Percentiles rank a stretch among this genome's conserved stretches.
Conservation (phyloP, 2,888 invertebrate genomes). For the Leptopilina syphax region DNA sequence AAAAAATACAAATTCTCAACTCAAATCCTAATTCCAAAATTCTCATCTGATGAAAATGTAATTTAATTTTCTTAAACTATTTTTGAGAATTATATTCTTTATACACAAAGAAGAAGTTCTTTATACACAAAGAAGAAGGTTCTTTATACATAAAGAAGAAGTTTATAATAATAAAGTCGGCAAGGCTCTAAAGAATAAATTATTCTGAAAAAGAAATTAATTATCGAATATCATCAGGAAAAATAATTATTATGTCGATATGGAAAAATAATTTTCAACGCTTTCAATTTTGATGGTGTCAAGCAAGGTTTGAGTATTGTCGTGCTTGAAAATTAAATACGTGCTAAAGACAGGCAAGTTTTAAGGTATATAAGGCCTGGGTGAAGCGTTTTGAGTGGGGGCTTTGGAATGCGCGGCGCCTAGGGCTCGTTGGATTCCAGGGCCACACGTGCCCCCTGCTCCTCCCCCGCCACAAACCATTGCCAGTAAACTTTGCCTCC, state of each 20-base stretch:
- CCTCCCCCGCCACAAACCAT: constrained; percentile 69
- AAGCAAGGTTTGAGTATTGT: constrained; percentile 50
- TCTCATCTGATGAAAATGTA: no score
- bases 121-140: no score
- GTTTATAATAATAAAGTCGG: no score
- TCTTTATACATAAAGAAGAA: no score
- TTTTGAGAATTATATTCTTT: no score
- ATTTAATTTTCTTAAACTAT: no score
- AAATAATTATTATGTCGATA: neutral
- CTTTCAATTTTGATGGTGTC: constrained; percentile 46
- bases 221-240: no score
- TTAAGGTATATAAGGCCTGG: constrained; percentile 58
- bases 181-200: no score
- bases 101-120: no score
- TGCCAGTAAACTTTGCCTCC: constrained; percentile 74
- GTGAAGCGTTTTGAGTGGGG: constrained; percentile 64
- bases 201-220: no score
- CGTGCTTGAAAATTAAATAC: constrained; percentile 63
- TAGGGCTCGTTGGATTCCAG: constrained; percentile 80
- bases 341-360: constrained; percentile 66
- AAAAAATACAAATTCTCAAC: neutral
- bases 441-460: constrained; percentile 73
- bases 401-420: constrained; percentile 80
- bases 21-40: neutral
- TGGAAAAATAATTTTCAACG: neutral